Percentiles rank a stretch among this genome's conserved stretches.
Conservation (phyloP, 2,797 vertebrate species). For the Amphiprion clarkii region DNA sequence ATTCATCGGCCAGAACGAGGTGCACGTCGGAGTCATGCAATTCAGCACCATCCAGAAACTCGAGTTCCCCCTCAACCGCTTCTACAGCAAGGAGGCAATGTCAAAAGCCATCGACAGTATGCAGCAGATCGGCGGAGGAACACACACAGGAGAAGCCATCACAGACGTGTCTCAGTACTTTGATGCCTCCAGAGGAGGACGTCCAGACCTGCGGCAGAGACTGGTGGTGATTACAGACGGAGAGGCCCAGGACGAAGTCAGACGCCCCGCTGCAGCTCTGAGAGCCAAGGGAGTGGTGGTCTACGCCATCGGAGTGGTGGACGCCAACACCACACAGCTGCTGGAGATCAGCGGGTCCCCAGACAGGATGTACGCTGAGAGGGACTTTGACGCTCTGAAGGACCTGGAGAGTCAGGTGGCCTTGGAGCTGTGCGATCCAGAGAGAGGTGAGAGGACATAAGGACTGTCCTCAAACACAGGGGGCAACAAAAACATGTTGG, state of each 20-base stretch:
- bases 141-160: constrained; percentile 85
- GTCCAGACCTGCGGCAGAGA: constrained; percentile 80
- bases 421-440: constrained; percentile 83
- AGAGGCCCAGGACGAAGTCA: constrained; percentile 83
- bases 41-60: constrained; percentile 76
- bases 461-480: not conserved
- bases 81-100: constrained; percentile 65
- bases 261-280: constrained; percentile 75
- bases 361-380: constrained; percentile 76
- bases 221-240: constrained; percentile 90
- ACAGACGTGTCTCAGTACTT: constrained; percentile 58
- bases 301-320: constrained; percentile 86
- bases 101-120: constrained; percentile 63
- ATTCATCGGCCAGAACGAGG: constrained; percentile 74
- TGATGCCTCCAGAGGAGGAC: constrained; percentile 58
- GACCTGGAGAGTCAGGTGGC: constrained; percentile 84
- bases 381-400: constrained; percentile 82
- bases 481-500: not conserved
- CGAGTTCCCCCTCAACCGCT: constrained; percentile 81
- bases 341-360: constrained; percentile 82
- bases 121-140: constrained; percentile 64
- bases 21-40: constrained; percentile 88
- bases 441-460: constrained; percentile 78
- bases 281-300: constrained; percentile 83
- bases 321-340: constrained; percentile 83